Base-by-base conservation (phyloP, 1,140 invertebrate genomes). In the Drosophila pectinifera region DNA sequence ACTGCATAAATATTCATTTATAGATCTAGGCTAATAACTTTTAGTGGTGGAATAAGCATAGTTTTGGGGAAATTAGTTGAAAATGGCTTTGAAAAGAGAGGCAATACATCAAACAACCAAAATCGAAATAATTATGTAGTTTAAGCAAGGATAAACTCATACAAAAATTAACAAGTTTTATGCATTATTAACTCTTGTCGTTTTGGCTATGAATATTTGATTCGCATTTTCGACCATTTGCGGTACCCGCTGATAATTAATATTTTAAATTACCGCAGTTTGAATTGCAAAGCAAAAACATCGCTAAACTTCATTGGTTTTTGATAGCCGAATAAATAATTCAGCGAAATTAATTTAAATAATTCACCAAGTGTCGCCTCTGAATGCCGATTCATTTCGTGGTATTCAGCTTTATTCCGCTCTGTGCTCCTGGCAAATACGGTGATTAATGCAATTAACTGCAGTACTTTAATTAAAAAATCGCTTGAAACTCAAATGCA, bases 391-490 rank as follows among this genome's bases (percentile, higher is more conserved):
- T 28, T 20, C 13, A 22, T 38, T n/a, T n/a, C 4, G 20, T 16
- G 24, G 24, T 20, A 11, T 63, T 46, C 57, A n/a, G 18, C 24
- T 18, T 43, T 31, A 18, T 24, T 64, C 28, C 20, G 16, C 34
- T 34, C 46, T 26, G n/a, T 48, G 31, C 54, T 55, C 61, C 16
- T 41, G 16, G 48, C 46, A 88, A 79, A 72, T 65, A 65, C 49
- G 63, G 62, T 56, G 69, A 88, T 88, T 86, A 86, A 86, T 88
- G 79, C 75, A 82, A 89, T 89, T 89, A 88, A 84, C 85, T 51
- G 76, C 61, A 61, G 49, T 58, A 64, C 64, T 86, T 88, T 89
- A 84, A 88, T 83, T 88, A 83, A 88, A 80, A 80, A 88, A 73
- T 39, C 58, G 49, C 5, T 31, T 43, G 34, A 69, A 83, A 59